A percentile compares a stretch with the other conserved stretches of the same genome.
phyloP scores from a whole-genome alignment of 2,113 vertebrate genomes.

The Tupaia tana region DNA sequence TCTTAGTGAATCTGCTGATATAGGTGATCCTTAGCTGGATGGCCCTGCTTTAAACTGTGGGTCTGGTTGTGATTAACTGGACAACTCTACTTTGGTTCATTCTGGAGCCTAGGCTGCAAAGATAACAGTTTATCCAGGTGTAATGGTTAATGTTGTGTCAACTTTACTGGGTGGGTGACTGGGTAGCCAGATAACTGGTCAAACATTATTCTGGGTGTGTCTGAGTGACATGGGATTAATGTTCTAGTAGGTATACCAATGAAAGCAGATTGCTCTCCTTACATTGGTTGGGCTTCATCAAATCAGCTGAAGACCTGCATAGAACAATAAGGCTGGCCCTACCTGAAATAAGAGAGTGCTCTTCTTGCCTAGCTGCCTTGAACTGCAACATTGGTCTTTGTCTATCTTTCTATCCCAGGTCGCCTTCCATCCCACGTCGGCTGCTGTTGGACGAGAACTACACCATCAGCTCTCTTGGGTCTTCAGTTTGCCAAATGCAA shows the following conservation, averaged over 20 bases:
- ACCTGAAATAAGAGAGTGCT: not conserved
- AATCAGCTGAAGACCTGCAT: not conserved
- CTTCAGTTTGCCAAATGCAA: not conserved
- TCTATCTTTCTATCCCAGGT: not conserved
- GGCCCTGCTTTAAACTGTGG: not conserved
- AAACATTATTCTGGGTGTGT: not conserved
- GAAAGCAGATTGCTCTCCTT: not conserved
- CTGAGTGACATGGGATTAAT: not conserved
- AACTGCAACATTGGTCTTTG: not conserved
- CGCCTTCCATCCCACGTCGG: not conserved
- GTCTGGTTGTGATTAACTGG: not conserved
- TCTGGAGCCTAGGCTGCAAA: not conserved
- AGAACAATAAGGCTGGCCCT: not conserved
- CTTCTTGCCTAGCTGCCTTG: not conserved
- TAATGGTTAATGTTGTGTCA: not conserved
- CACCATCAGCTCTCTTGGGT: too few species aligned
- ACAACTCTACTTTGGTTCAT: not conserved
- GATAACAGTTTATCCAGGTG: fast-evolving
- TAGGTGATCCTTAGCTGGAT: fast-evolving
- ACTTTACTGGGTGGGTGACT: not conserved
- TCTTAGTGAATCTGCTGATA: not conserved
- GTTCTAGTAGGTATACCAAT: not conserved
- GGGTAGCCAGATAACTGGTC: not conserved
- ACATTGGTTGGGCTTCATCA: not conserved
- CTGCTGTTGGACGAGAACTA: not conserved